Conservation (phyloP, 2,113 vertebrate genomes). For the Clupea harengus region DNA sequence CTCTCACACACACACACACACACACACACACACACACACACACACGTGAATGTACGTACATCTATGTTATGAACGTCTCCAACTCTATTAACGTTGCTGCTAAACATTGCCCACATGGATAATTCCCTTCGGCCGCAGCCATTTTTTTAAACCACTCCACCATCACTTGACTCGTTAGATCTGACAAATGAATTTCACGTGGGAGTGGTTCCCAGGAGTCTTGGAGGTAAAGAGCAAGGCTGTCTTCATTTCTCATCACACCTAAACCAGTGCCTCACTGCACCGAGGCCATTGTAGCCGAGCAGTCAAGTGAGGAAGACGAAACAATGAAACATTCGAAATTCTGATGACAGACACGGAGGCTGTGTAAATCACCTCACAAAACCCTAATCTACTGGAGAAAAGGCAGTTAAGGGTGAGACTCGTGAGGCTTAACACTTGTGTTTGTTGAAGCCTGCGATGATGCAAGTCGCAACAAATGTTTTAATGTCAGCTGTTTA, state of each 20-base stretch:
- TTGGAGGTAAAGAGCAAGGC: neutral
- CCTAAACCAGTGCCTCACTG: neutral
- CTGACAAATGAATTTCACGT: neutral
- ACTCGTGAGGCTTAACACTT: conserved; percentile 23
- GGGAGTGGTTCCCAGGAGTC: neutral
- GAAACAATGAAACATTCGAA: neutral
- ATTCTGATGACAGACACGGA: conserved; percentile 19
- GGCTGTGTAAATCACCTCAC: conserved; percentile 28
- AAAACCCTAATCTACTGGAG: neutral
- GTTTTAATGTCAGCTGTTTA: conserved; percentile 22
- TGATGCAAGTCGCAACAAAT: conserved; percentile 28
- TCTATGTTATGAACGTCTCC: neutral
- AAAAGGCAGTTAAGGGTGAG: neutral
- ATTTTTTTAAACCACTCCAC: neutral
- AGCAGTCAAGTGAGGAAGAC: neutral
- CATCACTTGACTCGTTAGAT: neutral
- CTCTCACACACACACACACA: neutral
- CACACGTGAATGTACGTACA: neutral
- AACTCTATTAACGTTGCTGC: neutral
- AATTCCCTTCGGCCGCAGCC: neutral
- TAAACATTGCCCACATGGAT: neutral
- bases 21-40: neutral
- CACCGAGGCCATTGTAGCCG: neutral
- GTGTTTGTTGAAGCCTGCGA: neutral
- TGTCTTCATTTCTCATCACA: neutral